Percentiles rank a stretch among this genome's conserved stretches.
Conservation (phyloP, 2,797 vertebrate species). For the Characodon lateralis region DNA sequence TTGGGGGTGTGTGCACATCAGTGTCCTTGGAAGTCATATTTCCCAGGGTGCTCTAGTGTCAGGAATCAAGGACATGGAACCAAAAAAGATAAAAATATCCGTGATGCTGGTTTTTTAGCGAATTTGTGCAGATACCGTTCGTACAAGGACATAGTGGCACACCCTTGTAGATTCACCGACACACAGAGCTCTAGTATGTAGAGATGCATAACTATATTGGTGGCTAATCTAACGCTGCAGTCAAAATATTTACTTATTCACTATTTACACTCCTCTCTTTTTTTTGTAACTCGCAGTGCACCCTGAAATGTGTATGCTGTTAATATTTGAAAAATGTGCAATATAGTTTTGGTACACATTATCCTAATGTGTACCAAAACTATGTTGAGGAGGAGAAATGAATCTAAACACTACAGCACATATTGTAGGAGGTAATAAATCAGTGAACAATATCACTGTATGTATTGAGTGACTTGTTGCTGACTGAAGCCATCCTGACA, state of each 20-base stretch:
- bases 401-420: not conserved
- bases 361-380: not conserved
- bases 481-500: conserved; percentile 23
- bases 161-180: conserved; percentile 8
- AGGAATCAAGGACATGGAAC: conserved; percentile 57
- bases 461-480: conserved; percentile 30
- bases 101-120: conserved; percentile 32
- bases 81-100: conserved; percentile 51
- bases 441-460: conserved; percentile 11
- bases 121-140: conserved; percentile 34
- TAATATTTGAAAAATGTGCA: not conserved
- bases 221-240: conserved; percentile 32
- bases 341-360: not conserved
- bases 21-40: conserved; percentile 73
- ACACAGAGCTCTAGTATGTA: conserved; percentile 13
- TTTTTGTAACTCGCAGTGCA: not conserved
- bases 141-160: conserved; percentile 33
- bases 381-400: not conserved
- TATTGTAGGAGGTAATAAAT: not conserved
- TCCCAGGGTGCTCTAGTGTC: conserved; percentile 62
- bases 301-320: not conserved
- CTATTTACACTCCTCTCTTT: not conserved
- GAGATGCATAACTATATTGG: conserved; percentile 16
- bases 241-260: not conserved
- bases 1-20: conserved; percentile 27